Conservation (phyloP, 2,113 vertebrate genomes). For the Paramormyrops kingsleyae region DNA sequence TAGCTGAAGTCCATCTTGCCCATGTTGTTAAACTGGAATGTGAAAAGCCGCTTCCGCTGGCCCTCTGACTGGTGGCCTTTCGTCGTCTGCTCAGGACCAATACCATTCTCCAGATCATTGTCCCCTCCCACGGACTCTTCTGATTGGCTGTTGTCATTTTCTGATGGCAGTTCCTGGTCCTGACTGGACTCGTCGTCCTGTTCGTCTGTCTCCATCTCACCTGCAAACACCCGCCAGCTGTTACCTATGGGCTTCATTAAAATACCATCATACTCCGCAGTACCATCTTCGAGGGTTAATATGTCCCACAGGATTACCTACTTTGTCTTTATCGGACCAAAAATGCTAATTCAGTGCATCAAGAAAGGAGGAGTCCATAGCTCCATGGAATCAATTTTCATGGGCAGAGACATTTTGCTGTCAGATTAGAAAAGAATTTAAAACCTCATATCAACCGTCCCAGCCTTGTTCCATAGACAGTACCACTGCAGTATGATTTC, state of each 20-base stretch:
- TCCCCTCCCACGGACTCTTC: conserved; percentile 94
- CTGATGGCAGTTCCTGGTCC: conserved; percentile 94
- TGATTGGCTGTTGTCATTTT: conserved; percentile 95
- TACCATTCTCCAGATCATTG: conserved; percentile 92
- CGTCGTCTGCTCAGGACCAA: conserved; percentile 74
- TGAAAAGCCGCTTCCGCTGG: conserved; percentile 85
- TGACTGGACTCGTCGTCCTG: conserved; percentile 97
- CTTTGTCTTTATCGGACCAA: background rate
- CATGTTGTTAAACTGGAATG: conserved; percentile 98
- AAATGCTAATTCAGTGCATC: background rate
- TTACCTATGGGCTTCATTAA: background rate
- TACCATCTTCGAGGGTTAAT: background rate
- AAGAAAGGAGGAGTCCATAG: background rate
- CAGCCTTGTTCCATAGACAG: background rate
- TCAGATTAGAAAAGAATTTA: background rate
- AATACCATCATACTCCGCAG: background rate
- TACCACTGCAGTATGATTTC: background rate
- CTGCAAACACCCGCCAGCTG: conserved; percentile 42
- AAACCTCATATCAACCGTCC: background rate
- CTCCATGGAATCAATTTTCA: background rate
- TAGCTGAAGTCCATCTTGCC: conserved; percentile 88
- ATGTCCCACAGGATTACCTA: background rate
- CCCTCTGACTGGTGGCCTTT: conserved; percentile 68
- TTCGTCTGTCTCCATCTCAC: conserved; percentile 97
- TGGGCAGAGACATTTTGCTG: background rate